Conservation (phyloP, 2,113 vertebrate genomes). For the Engraulis encrasicolus region DNA sequence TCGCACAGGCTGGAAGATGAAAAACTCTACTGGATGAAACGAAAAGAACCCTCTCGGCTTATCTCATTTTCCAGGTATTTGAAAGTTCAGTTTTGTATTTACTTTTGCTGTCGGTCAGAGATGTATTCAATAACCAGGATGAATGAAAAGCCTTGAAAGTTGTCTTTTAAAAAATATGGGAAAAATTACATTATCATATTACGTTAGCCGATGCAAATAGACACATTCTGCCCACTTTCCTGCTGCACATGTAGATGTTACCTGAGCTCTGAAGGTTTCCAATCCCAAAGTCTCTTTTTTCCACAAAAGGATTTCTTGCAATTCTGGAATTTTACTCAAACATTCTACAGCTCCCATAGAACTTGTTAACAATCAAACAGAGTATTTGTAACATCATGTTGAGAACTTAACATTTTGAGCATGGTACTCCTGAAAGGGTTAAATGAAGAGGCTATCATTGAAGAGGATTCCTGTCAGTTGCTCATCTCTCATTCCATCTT, state of each 20-base stretch:
- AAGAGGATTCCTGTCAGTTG: background rate
- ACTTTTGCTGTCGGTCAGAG: background rate
- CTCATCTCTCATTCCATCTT: background rate
- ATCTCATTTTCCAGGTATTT: background rate
- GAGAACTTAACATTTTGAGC: too few species aligned
- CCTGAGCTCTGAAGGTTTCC: background rate
- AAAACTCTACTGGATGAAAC: background rate
- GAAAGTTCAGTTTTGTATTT: background rate
- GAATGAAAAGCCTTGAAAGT: background rate
- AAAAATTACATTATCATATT: too few species aligned
- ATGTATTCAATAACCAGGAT: background rate
- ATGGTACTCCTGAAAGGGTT: too few species aligned
- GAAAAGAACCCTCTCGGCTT: background rate
- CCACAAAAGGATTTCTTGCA: too few species aligned
- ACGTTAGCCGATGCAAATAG: background rate
- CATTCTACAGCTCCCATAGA: too few species aligned
- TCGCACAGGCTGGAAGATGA: background rate
- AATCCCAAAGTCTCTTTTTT: too few species aligned
- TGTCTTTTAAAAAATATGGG: too few species aligned
- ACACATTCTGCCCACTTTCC: background rate
- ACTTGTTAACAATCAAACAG: too few species aligned
- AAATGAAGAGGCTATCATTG: too few species aligned
- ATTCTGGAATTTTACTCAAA: too few species aligned
- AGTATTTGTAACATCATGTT: too few species aligned
- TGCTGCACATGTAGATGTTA: background rate